These are phyloP conservation scores for Agapornis canus DNA, from an alignment of 2,797 vertebrate genomes.

Conservation along the genomic window DNA sequence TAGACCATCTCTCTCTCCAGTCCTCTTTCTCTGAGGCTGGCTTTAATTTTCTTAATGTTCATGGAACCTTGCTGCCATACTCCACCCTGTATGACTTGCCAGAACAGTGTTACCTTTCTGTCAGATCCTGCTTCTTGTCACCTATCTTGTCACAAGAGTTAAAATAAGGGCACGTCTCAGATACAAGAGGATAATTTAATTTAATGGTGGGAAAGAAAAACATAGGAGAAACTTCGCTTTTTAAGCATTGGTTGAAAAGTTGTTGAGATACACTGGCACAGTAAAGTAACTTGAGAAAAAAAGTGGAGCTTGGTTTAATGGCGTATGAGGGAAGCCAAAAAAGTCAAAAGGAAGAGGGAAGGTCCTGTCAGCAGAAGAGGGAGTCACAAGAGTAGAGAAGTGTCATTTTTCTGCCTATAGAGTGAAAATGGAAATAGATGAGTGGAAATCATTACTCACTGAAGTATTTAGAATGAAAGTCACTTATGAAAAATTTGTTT, in stretches of 20 bases:
- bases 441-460: background rate
- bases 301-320: fast-evolving
- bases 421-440: background rate
- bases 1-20: background rate
- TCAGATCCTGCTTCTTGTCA: background rate
- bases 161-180: background rate
- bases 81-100: background rate
- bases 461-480: background rate
- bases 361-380: background rate
- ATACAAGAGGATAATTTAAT: background rate
- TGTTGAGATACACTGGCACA: fast-evolving
- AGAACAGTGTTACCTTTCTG: background rate
- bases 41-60: background rate
- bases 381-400: background rate
- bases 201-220: background rate
- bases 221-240: background rate
- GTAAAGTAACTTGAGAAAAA: background rate
- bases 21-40: background rate
- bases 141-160: background rate
- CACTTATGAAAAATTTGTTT: background rate
- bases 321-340: background rate
- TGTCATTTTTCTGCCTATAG: background rate
- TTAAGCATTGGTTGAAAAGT: background rate
- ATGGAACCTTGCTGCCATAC: background rate
- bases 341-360: background rate